Evolutionary conservation across 1,140 invertebrate species (phyloP), one percentile per base, ranked within the genome.

Genomic region (Drosophila sturtevanti): DNA sequence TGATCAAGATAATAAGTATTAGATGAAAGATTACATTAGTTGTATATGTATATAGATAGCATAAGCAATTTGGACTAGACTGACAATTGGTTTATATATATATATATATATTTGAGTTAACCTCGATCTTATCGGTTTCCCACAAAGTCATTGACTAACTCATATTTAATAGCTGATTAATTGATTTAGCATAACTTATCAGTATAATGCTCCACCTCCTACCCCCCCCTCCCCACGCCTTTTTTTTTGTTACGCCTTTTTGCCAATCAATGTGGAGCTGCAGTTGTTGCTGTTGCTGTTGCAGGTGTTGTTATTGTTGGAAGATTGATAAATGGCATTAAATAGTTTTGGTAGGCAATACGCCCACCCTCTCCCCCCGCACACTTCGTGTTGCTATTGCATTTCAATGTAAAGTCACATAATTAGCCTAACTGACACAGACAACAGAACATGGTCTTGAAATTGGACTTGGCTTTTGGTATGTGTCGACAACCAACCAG

Each of bases 151-250:
- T 48, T 9, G 41, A 14, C 41, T 48, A 70, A 56, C 56, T 67
- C 22, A 55, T 61, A 61, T 38, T 72, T 76, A 72, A 72, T 72
- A 55, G 44, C 63, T 76, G 69, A 72, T 76, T 68, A 76, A 76
- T 76, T 41, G 55, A 68, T 63, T 63, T 68, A 61, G 24, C 72
- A 54, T 37, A 71, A 75, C 34, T 64, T 27, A 31, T 24, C 14
- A 27, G 12, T 27, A 24, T 7, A 54, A 21, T 22, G 11, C 51
- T n/a, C 22, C 22, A 11, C 12, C 21, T 12, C 35, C 35, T 7
- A n/a, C 37, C 5, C 37, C 44, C 0, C 5, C 48, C 0, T 5
- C 6, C 22, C 12, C 37, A 12, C 37, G n/a, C 37, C 3, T 5
- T 4, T 14, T 9, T 3, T 9, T 11, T 18, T 48, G 1, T 9